Percentiles rank a stretch among this genome's conserved stretches.
phyloP scores from a whole-genome alignment of 2,113 vertebrate species.

The Limnothrissa miodon region DNA sequence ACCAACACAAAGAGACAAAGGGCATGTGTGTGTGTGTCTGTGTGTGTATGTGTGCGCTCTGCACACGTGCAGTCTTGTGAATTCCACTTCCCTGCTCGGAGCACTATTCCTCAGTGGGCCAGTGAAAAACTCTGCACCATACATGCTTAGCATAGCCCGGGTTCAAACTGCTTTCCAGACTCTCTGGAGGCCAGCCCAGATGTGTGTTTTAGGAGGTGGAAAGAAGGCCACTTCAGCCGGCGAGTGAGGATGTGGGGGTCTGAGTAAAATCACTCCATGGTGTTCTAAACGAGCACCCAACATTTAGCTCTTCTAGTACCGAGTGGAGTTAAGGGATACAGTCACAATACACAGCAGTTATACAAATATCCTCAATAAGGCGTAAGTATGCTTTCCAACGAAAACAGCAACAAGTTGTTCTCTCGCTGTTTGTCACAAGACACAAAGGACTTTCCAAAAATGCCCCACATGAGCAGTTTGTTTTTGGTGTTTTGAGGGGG shows the following conservation, averaged over 20 bases:
- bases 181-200: conserved; percentile 50
- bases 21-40: background rate
- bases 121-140: conserved; percentile 37
- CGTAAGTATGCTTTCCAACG: background rate
- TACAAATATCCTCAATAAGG: background rate
- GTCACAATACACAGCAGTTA: background rate
- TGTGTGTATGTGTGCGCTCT: background rate
- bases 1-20: background rate
- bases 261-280: background rate
- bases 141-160: conserved; percentile 50
- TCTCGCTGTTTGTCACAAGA: background rate
- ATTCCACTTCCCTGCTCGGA: conserved; percentile 14
- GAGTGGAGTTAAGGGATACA: background rate
- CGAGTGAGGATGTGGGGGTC: background rate
- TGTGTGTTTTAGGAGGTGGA: conserved; percentile 44
- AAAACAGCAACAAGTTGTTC: background rate
- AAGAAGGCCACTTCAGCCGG: conserved; percentile 19
- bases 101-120: conserved; percentile 41
- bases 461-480: background rate
- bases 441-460: background rate
- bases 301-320: background rate
- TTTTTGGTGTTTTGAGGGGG: background rate
- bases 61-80: conserved; percentile 32
- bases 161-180: conserved; percentile 57
- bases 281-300: background rate